Base-by-base conservation (phyloP, 2,797 vertebrate species). In the Dermochelys coriacea region DNA sequence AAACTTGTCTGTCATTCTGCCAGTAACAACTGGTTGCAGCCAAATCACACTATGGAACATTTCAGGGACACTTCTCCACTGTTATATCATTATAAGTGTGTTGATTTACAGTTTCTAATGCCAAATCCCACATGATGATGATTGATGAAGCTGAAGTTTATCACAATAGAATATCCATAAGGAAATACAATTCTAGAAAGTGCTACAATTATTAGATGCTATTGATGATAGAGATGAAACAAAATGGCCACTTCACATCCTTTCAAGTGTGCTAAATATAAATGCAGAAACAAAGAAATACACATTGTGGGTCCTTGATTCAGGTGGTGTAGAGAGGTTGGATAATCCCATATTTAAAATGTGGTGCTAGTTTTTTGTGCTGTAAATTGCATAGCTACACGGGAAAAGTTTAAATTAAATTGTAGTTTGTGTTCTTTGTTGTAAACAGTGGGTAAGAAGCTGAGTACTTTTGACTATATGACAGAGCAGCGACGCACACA, bases 401-500 rank as follows among this genome's bases (percentile, higher is more conserved):
- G 31, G 45, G 74, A 49, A 49, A 77, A 15, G 5, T 49, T 29
- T 27, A 31, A 47, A 77, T 49, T 71, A 71, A 71, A 71, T 41
- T 37, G 19, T 82, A 77, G 61, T 16, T 45, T 83, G 25, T 86
- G 80, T 84, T 82, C n/a, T 74, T 84, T 27, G 91, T 92, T 85
- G 51, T 93, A 59, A 79, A 25, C 92, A 99, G 98, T 98, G 94
- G 91, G 68, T 91, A 98, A 98, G 95, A 98, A 98, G 34, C 94
- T 98, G 82, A 99, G 98, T 94, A 98, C 98, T 0, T 99, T 96
- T 47, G 99, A 99, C 51, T 98, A 98, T 74, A 82, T 98, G 5
- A 97, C 97, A 80, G 96, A 91, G 79, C 90, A 97, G 85, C 96
- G 95, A 3, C 97, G 94, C 52, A 97, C 96, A 83, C 93, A 96